phyloP scores from a whole-genome alignment of 2,888 invertebrate species.

The Dioctria linearis region DNA sequence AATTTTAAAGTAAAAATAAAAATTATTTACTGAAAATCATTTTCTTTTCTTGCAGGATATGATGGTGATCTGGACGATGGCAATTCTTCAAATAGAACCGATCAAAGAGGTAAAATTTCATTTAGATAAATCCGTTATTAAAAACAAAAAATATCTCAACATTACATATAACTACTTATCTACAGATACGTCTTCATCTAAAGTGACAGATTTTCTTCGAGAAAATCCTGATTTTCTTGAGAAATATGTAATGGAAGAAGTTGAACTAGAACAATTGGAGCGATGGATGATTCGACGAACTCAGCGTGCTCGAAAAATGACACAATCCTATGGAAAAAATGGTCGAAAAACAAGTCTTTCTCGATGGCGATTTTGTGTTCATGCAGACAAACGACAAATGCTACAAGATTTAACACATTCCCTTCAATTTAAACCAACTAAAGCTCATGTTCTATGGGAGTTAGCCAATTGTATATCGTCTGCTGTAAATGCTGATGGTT shows the following conservation, averaged over 20 bases:
- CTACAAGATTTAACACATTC: conserved; percentile 76
- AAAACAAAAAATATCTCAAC: too few relatives aligned
- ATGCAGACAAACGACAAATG: conserved; percentile 78
- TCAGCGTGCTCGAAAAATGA: conserved; percentile 71
- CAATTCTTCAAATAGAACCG: neutral
- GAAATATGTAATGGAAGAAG: conserved; percentile 75
- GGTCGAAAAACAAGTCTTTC: conserved; percentile 74
- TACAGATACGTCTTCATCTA: conserved; percentile 61
- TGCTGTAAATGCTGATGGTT: conserved; percentile 79
- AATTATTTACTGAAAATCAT: neutral
- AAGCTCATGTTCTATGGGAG: conserved; percentile 78
- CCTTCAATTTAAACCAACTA: conserved; percentile 75
- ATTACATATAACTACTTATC: neutral
- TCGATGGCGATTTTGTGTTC: conserved; percentile 75
- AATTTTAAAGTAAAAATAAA: too few relatives aligned
- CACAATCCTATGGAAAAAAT: conserved; percentile 60
- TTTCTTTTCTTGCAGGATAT: neutral
- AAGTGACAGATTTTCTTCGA: conserved; percentile 74
- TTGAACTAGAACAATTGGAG: conserved; percentile 77
- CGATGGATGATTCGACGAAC: conserved; percentile 77
- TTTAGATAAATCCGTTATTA: too few relatives aligned
- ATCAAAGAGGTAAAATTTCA: neutral
- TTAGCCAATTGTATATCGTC: conserved; percentile 77
- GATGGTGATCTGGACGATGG: neutral
- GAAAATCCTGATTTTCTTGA: conserved; percentile 79